Conservation (phyloP, 2,113 vertebrate species). For the Alethe castanea region DNA sequence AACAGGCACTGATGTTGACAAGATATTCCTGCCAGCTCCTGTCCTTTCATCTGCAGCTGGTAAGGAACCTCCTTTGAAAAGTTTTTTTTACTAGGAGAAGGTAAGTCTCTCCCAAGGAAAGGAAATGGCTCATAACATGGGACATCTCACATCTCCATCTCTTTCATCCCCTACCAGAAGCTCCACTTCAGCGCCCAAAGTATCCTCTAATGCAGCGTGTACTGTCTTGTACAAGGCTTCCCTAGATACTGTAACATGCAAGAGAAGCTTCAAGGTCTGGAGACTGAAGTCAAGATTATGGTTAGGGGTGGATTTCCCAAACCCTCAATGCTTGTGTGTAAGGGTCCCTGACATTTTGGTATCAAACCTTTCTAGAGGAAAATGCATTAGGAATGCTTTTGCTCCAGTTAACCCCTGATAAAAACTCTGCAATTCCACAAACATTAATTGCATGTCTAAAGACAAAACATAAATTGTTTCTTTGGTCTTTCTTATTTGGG, state of each 20-base stretch:
- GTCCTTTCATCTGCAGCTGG: slow-evolving; percentile 30
- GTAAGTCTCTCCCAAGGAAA: not conserved
- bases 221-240: not conserved
- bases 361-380: not conserved
- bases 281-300: not conserved
- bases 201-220: not conserved
- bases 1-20: not conserved
- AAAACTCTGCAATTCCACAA: not conserved
- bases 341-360: not conserved
- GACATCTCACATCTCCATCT: slow-evolving; percentile 21
- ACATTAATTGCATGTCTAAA: not conserved
- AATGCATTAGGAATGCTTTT: not conserved
- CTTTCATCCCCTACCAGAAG: slow-evolving; percentile 37
- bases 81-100: not conserved
- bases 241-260: not conserved
- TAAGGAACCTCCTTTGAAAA: slow-evolving; percentile 9
- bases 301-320: not conserved
- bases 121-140: not conserved
- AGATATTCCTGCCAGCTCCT: not conserved
- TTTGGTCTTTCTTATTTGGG: not conserved
- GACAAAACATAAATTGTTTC: not conserved
- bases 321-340: not conserved
- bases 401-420: not conserved
- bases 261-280: not conserved
- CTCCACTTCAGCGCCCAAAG: not conserved